These are phyloP conservation scores for Fratercula arctica DNA, from an alignment of 2,797 vertebrate genomes.

Conservation along the genomic window DNA sequence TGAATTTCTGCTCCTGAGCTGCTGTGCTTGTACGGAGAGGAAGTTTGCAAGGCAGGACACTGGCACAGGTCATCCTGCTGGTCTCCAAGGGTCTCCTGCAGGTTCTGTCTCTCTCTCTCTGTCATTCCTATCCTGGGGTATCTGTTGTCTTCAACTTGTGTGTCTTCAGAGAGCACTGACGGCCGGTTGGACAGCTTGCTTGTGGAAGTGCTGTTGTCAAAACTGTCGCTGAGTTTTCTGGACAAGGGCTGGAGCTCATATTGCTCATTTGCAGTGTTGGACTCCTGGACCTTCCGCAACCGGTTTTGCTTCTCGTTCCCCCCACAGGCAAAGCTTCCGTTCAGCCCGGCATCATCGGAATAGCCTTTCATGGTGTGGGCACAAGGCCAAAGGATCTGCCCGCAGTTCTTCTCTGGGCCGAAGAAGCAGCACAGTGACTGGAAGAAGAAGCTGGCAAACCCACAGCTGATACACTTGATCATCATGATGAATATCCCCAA, in stretches of 20 bases:
- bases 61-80: slow-evolving; percentile 74
- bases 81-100: slow-evolving; percentile 61
- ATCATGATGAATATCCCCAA: slow-evolving; percentile 95
- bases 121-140: slow-evolving; percentile 67
- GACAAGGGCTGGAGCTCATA: slow-evolving; percentile 95
- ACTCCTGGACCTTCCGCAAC: slow-evolving; percentile 68
- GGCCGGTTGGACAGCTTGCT: slow-evolving; percentile 96
- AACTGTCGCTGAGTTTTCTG: slow-evolving; percentile 93
- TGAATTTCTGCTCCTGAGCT: slow-evolving; percentile 58
- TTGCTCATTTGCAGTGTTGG: slow-evolving; percentile 84
- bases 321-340: slow-evolving; percentile 81
- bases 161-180: slow-evolving; percentile 94
- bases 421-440: slow-evolving; percentile 98
- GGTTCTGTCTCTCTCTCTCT: slow-evolving; percentile 29
- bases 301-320: slow-evolving; percentile 71
- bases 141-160: slow-evolving; percentile 83
- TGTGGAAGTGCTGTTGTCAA: slow-evolving; percentile 98
- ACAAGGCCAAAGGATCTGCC: slow-evolving; percentile 87
- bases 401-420: slow-evolving; percentile 93
- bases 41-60: slow-evolving; percentile 90
- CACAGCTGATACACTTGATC: slow-evolving; percentile 95
- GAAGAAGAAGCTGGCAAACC: slow-evolving; percentile 97
- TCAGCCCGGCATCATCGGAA: slow-evolving; percentile 76
- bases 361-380: slow-evolving; percentile 79
- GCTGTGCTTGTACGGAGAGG: slow-evolving; percentile 89